Percentiles rank a stretch among this genome's conserved stretches.
Conservation (phyloP, 64 coral and sea anemone genomes). For the Orbicella faveolata region DNA sequence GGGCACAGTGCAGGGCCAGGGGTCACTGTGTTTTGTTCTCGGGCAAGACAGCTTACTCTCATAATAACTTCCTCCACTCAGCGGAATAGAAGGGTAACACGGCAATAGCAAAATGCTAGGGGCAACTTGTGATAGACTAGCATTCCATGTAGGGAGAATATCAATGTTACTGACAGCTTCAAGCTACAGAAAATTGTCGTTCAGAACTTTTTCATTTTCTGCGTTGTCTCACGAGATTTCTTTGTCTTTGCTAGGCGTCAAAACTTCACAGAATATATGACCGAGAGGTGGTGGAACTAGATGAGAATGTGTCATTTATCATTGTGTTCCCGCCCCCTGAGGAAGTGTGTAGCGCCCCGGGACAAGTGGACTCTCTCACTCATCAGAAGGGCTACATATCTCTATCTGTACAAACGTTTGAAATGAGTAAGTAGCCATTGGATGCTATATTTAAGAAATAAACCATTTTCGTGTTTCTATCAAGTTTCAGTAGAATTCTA, state of each 20-base stretch:
- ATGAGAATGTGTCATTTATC: constrained; percentile 92
- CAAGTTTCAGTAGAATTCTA: no score
- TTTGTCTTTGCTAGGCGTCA: constrained; percentile 60
- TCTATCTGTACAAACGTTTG: constrained; percentile 93
- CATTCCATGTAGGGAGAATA: no score
- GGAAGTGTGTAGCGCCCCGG: constrained; percentile 90
- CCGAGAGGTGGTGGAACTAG: constrained; percentile 97
- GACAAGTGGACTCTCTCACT: constrained; percentile 76
- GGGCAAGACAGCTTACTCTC: background rate
- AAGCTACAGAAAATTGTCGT: background rate
- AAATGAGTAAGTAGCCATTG: constrained; percentile 89
- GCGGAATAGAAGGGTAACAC: no score
- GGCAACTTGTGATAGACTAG: no score
- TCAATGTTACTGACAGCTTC: no score
- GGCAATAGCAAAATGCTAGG: no score
- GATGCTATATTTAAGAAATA: background rate
- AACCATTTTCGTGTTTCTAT: no score
- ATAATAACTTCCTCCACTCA: no score
- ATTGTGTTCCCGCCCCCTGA: constrained; percentile 95
- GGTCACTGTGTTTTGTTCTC: background rate
- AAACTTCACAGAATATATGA: constrained; percentile 93
- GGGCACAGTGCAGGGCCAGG: no score
- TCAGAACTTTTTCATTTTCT: background rate
- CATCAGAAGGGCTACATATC: constrained; percentile 77
- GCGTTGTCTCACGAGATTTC: background rate